Percentiles rank a stretch among this genome's conserved stretches.
These are phyloP conservation scores for Ischnus inquisitorius DNA, from an alignment of 2,888 invertebrate genomes.

Conservation along the genomic window DNA sequence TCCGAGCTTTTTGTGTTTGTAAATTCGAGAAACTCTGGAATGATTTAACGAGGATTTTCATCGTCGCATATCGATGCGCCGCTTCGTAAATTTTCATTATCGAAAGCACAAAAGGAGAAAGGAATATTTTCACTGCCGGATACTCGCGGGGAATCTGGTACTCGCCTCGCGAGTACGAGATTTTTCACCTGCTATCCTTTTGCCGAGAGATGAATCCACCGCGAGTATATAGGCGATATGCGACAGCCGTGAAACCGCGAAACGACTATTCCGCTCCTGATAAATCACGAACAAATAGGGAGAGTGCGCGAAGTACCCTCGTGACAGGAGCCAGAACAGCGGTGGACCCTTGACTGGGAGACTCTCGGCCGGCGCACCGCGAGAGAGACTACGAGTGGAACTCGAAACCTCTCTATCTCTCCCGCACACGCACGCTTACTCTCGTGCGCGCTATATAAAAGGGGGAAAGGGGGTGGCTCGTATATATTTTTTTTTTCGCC, in stretches of 20 bases:
- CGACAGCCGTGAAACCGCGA: constrained; percentile 48
- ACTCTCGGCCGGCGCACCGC: constrained; percentile 43
- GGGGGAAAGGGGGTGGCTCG: constrained; percentile 52
- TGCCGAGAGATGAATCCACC: not conserved
- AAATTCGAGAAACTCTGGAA: not conserved
- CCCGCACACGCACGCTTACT: not conserved
- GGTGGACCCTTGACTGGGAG: constrained; percentile 62
- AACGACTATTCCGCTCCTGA: constrained; percentile 42
- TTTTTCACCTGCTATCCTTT: not conserved
- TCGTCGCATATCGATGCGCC: not conserved
- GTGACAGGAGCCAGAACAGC: constrained; percentile 61
- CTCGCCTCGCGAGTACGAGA: not conserved
- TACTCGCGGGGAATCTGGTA: not conserved
- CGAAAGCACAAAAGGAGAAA: not conserved
- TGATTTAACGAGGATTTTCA: not conserved
- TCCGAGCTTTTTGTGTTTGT: no score
- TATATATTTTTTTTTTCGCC: constrained; percentile 79
- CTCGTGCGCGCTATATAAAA: not conserved
- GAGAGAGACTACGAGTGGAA: constrained; percentile 54
- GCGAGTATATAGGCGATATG: not conserved
- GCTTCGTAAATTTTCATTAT: not conserved
- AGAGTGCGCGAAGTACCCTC: constrained; percentile 45
- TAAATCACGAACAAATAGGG: constrained; percentile 57
- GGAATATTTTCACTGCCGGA: not conserved
- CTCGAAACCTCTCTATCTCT: constrained; percentile 30